Evolutionary conservation across 2,113 vertebrate species (phyloP).

Genomic region (Zosterops borbonicus): DNA sequence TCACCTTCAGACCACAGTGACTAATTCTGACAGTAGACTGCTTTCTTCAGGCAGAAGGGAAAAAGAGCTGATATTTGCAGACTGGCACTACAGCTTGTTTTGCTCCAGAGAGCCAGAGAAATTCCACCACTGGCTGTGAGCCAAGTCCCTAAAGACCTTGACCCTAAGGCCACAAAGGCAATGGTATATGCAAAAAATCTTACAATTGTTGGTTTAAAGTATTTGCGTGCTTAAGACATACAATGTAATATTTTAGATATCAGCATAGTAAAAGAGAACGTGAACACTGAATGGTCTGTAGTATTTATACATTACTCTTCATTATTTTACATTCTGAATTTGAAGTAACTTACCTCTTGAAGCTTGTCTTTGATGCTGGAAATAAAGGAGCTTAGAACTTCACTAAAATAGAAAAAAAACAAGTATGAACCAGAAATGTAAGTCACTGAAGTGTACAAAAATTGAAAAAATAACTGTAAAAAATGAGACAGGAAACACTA

Average conservation of each 20-base stretch:
- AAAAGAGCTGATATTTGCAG: neutral
- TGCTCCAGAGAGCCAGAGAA: neutral
- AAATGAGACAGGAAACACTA: neutral
- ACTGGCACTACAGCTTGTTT: neutral
- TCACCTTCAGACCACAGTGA: neutral
- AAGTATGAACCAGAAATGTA: neutral
- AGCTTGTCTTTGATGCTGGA: conserved; percentile 78
- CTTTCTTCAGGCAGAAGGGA: neutral
- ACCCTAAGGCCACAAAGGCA: neutral
- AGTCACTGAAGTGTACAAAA: neutral
- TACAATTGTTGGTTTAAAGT: neutral
- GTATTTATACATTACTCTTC: neutral
- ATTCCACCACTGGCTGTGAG: neutral
- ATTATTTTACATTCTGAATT: neutral
- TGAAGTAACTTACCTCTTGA: conserved; percentile 79
- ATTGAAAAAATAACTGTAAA: neutral
- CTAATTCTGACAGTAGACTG: neutral
- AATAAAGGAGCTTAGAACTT: conserved; percentile 77
- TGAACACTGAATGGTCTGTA: neutral
- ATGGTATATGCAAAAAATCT: neutral
- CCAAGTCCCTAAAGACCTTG: neutral
- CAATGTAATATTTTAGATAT: neutral
- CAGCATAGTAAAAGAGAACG: neutral
- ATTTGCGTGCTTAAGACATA: neutral
- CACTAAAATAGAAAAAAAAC: conserved; percentile 73